phyloP scores from a whole-genome alignment of 2,113 vertebrate species.

The Amphilophus citrinellus region DNA sequence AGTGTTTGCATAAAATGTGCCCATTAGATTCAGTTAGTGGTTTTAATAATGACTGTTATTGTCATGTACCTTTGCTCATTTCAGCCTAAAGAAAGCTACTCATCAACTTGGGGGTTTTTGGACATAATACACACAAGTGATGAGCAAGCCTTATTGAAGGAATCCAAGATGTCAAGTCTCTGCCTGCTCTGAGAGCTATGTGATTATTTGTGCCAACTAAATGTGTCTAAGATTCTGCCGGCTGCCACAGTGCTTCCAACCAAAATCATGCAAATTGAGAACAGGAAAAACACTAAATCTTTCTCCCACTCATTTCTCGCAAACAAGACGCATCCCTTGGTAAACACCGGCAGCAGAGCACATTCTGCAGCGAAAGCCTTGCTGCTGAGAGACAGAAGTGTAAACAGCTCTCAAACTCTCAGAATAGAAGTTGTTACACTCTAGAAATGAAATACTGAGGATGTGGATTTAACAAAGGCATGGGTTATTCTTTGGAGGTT shows the following conservation, averaged over 20 bases:
- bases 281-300: slow-evolving; percentile 38
- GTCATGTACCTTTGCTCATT: neutral
- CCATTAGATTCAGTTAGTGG: neutral
- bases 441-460: slow-evolving; percentile 12
- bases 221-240: slow-evolving; percentile 23
- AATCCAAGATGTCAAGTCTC: slow-evolving; percentile 24
- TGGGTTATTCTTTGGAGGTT: slow-evolving; percentile 3
- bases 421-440: slow-evolving; percentile 29
- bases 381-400: slow-evolving; percentile 30
- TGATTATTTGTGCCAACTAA: slow-evolving; percentile 24
- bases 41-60: neutral
- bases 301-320: slow-evolving; percentile 27
- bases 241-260: slow-evolving; percentile 34
- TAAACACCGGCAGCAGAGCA: slow-evolving; percentile 53
- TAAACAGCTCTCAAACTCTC: slow-evolving; percentile 39
- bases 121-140: neutral
- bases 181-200: slow-evolving; percentile 15
- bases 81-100: slow-evolving; percentile 5
- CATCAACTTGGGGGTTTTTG: neutral
- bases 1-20: neutral
- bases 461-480: slow-evolving; percentile 14
- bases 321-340: slow-evolving; percentile 34
- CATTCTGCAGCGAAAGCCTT: slow-evolving; percentile 11
- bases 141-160: slow-evolving; percentile 16
- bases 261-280: slow-evolving; percentile 49